Conservation (phyloP, 2,113 vertebrate genomes). For the Tachuris rubrigastra region DNA sequence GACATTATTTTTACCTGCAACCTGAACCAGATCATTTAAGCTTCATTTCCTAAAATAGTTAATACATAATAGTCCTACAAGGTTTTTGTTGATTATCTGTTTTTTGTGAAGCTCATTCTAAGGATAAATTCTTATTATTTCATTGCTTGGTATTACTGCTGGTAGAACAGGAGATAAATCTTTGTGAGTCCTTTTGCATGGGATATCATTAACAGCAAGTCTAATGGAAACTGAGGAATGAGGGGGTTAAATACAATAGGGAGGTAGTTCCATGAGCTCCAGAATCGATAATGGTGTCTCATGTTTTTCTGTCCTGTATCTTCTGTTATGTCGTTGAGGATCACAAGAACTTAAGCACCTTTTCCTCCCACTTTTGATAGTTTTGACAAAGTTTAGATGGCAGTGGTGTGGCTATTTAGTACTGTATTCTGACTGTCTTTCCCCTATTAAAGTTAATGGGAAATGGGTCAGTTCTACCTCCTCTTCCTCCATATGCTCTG, state of each 20-base stretch:
- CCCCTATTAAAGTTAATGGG: background rate
- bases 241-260: background rate
- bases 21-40: background rate
- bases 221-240: background rate
- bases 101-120: background rate
- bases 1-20: background rate
- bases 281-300: background rate
- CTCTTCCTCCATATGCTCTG: background rate
- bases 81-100: background rate
- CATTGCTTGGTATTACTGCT: background rate
- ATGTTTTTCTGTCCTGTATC: background rate
- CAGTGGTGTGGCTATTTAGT: background rate
- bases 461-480: background rate
- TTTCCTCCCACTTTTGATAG: background rate
- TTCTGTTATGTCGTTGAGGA: background rate
- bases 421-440: background rate
- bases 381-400: background rate
- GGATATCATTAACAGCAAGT: background rate
- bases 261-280: background rate
- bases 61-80: background rate
- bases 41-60: background rate
- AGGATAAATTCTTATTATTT: background rate
- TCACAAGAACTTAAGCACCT: background rate
- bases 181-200: background rate
- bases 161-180: background rate